Evolutionary conservation across 2,113 vertebrate species (phyloP), one percentile per base, ranked within the genome.

Genomic region (Indicator indicator): DNA sequence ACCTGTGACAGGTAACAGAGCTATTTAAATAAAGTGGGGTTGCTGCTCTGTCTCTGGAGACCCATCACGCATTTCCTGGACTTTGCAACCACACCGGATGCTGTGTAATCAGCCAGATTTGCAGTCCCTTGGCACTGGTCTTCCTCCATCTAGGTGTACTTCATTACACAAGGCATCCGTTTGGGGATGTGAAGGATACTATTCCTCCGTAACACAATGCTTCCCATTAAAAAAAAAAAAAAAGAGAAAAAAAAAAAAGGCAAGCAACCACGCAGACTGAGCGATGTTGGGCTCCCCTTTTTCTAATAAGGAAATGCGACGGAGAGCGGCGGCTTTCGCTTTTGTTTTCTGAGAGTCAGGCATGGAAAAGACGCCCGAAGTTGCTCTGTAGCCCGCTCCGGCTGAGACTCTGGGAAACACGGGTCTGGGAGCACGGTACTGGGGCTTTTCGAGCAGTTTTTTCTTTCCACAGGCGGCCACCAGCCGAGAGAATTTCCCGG

Each of bases 71-170:
- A 11, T 7, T 7, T 55, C 54, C 40, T 0, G 23, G 19, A 14
- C 7, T 28, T 27, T 0, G 24, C 0, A 0, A 12, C 10, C 55
- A 9, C 30, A 18, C 5, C 1, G 2, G 9, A 20, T 40, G 30
- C 42, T 12, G 16, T 5, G 54, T 24, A 4, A 16, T 16, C 64
- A 11, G 9, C 5, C 24, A 8, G 7, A 21, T 32, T 56, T 54
- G 7, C 46, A 28, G 62, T 9, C 15, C 24, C 50, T 33, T 19
- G 52, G 12, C 24, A 9, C 2, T 3, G 5, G 38, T 13, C 42
- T 38, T 74, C 24, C 28, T 40, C 5, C 5, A 5, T 11, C 8
- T 32, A 7, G 5, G 12, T 2, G 9, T 5, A 0, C 16, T 4
- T 36, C 20, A 16, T 16, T 6, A 8, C 0, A 6, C 18, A 48